Base-by-base conservation (phyloP, 2,113 vertebrate species). In the Zeus faber region DNA sequence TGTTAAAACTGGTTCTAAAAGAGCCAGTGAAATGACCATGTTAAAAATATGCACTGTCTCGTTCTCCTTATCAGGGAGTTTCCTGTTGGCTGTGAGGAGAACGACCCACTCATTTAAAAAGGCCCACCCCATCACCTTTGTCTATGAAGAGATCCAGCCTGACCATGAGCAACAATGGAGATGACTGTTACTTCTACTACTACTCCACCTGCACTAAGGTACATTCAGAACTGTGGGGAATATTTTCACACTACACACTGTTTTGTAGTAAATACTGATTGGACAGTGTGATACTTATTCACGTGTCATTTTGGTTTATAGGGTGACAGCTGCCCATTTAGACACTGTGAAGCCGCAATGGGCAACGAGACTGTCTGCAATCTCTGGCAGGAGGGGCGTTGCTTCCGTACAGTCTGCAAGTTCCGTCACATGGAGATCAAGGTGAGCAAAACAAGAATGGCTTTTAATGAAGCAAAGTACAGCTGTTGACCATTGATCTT, bases 101-200 rank as follows among this genome's bases (percentile, higher is more conserved):
- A 58, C 31, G 70, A 62, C 49, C 61, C 56, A 10, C 43, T 71
- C 65, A 52, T 70, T 20, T 65, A 41, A 52, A 46, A 78, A 72
- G 68, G 33, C 41, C 10, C n/a, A 52, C 49, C 39, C 54, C 35
- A 53, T 22, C 35, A n/a, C n/a, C n/a, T n/a, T n/a, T 5, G 37
- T 33, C 52, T 27, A 16, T 51, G 13, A 52, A 52, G 51, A 55
- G 4, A 23, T 24, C 14, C 64, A 54, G 62, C 50, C 21, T 55
- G 74, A 83, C 56, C 65, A 99, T 99, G 95, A 88, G 89, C 65
- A 92, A 89, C 68, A 83, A 94, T 84, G 93, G 94, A 81, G 92
- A 98, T 43, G 96, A 99, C 81, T 99, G 96, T 90, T 99, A 97
- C 82, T 99, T 98, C 82, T 99, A 81, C 67, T 99, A 95, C 87